These are phyloP conservation scores for Aythya baeri DNA, from an alignment of 2,113 vertebrate genomes.

Conservation along the genomic window DNA sequence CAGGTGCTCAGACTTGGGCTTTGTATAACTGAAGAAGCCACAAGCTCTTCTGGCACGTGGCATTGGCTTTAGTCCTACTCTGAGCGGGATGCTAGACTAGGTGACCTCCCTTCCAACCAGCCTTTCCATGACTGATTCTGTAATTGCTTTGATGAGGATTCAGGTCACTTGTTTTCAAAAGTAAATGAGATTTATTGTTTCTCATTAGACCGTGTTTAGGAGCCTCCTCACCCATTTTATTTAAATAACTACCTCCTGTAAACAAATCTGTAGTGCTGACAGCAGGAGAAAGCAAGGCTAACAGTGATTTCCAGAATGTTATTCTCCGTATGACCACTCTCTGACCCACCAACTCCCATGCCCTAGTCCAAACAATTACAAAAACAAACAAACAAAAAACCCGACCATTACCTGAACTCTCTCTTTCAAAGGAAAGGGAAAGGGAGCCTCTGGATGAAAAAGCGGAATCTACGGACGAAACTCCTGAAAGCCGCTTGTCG, in stretches of 20 bases:
- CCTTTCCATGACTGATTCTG: neutral
- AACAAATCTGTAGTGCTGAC: constrained; percentile 16
- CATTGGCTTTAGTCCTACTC: neutral
- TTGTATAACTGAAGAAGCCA: neutral
- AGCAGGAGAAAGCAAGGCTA: constrained; percentile 10
- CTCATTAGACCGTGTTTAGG: neutral
- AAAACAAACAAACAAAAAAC: neutral
- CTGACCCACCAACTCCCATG: neutral
- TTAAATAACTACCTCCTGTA: neutral
- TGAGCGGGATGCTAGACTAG: rapidly evolving
- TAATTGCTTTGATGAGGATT: neutral
- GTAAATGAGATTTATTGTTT: constrained; percentile 18
- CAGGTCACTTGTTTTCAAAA: neutral
- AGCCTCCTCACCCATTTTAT: neutral
- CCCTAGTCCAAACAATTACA: neutral
- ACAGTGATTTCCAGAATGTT: constrained; percentile 5
- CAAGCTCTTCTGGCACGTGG: neutral
- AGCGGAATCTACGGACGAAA: constrained; percentile 96
- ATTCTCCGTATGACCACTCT: neutral
- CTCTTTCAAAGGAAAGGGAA: constrained; percentile 92
- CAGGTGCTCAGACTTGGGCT: neutral
- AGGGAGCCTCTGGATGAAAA: constrained; percentile 97
- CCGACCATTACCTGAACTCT: constrained; percentile 86
- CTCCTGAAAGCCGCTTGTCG: constrained; percentile 91
- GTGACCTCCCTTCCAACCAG: constrained; percentile 2